These are phyloP conservation scores for Neoseiulus cucumeris DNA, from an alignment of 1,140 invertebrate genomes.

Conservation along the genomic window DNA sequence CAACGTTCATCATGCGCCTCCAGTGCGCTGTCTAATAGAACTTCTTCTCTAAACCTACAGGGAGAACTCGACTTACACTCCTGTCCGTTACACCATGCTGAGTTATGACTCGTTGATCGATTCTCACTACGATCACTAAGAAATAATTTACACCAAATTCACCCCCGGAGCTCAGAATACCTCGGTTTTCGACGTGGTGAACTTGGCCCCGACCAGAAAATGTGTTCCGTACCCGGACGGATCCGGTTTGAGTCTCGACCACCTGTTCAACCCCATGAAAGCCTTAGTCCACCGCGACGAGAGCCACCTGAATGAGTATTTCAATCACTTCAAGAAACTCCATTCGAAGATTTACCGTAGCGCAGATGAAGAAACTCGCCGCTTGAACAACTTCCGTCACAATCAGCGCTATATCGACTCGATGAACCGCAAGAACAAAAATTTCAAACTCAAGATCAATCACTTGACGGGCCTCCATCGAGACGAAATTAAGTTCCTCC, in stretches of 20 bases:
- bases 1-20: too few species aligned
- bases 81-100: conserved; percentile 70
- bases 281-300: conserved; percentile 60
- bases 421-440: conserved; percentile 50
- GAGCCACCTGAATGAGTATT: conserved; percentile 50
- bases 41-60: too few species aligned
- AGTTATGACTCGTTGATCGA: conserved; percentile 75
- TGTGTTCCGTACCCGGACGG: conserved; percentile 33
- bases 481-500: conserved; percentile 51
- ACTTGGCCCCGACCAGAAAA: background rate
- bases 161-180: conserved; percentile 41
- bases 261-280: conserved; percentile 55
- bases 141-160: conserved; percentile 58
- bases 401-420: conserved; percentile 66
- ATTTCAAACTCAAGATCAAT: conserved; percentile 57
- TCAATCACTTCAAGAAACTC: conserved; percentile 48
- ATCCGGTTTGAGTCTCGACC: conserved; percentile 49
- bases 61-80: conserved; percentile 26
- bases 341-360: conserved; percentile 48
- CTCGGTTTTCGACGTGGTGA: conserved; percentile 41
- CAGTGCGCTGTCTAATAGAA: too few species aligned
- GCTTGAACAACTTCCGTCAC: conserved; percentile 63
- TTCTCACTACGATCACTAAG: conserved; percentile 90
- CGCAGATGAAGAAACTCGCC: conserved; percentile 41
- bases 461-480: conserved; percentile 65